A percentile compares a stretch with the other conserved stretches of the same genome.
Evolutionary conservation across 2,113 vertebrate genomes (phyloP).

Genomic region (Glareola pratincola): DNA sequence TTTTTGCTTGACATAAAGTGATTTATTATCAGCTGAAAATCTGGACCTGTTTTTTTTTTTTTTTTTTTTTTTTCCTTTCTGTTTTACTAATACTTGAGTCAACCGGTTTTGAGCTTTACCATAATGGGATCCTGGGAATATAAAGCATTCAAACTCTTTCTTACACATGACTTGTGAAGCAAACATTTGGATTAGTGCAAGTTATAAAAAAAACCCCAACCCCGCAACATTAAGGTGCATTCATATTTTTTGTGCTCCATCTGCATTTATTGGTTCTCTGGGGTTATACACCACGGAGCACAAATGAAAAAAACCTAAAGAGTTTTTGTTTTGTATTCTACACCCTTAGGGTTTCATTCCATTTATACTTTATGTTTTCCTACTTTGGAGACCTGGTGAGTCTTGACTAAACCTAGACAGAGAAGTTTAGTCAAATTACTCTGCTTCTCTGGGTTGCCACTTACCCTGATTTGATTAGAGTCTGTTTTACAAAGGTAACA

Average conservation of each 20-base stretch:
- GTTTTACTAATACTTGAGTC: slow-evolving; percentile 13
- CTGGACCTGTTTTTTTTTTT: background rate
- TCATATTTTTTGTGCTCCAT: slow-evolving; percentile 47
- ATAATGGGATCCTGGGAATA: slow-evolving; percentile 24
- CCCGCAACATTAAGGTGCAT: background rate
- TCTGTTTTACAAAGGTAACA: background rate
- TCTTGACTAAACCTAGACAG: background rate
- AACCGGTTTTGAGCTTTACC: background rate
- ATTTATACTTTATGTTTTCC: slow-evolving; percentile 24
- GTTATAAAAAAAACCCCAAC: background rate
- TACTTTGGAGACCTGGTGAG: background rate
- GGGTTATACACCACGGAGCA: background rate
- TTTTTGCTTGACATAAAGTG: background rate
- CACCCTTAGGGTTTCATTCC: background rate
- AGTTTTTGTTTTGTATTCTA: slow-evolving; percentile 2
- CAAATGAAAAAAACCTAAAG: background rate
- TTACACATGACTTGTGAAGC: background rate
- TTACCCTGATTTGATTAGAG: background rate
- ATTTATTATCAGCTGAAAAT: slow-evolving; percentile 37
- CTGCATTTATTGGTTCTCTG: slow-evolving; percentile 16
- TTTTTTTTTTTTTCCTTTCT: background rate
- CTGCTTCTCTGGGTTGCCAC: background rate
- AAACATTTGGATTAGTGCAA: background rate
- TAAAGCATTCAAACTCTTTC: background rate
- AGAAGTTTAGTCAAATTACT: background rate